Conservation (phyloP, 2,888 invertebrate genomes). For the Acronicta aceris region DNA sequence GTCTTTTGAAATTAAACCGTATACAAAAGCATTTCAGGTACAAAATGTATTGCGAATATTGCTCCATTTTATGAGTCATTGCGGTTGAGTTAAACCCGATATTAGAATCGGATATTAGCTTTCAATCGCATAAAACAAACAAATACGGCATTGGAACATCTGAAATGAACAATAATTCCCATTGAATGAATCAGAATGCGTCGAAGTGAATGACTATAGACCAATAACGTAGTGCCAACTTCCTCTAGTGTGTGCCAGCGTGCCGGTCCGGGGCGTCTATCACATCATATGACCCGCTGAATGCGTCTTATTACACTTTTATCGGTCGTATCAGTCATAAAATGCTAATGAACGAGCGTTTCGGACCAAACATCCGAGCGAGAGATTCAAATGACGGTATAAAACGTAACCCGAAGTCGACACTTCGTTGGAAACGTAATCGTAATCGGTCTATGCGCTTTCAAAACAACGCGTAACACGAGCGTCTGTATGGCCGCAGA, state of each 20-base stretch:
- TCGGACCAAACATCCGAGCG: constrained; percentile 88
- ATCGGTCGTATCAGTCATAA: constrained; percentile 89
- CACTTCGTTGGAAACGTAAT: constrained; percentile 87
- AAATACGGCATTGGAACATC: constrained; percentile 70
- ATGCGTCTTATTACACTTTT: constrained; percentile 88
- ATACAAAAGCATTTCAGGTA: constrained; percentile 16
- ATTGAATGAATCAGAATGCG: constrained; percentile 80
- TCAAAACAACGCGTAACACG: constrained; percentile 87
- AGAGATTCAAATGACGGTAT: constrained; percentile 88
- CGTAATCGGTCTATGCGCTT: constrained; percentile 85
- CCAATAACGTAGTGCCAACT: constrained; percentile 79
- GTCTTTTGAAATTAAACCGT: constrained; percentile 15
- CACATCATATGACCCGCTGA: constrained; percentile 85
- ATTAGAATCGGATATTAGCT: constrained; percentile 62
- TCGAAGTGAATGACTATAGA: constrained; percentile 75
- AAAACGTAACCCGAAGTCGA: constrained; percentile 88
- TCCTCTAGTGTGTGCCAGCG: constrained; percentile 76
- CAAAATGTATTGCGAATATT: constrained; percentile 17
- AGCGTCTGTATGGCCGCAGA: constrained; percentile 77
- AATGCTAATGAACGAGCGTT: constrained; percentile 88
- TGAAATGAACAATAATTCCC: constrained; percentile 73
- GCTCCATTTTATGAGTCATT: constrained; percentile 52
- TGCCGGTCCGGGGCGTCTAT: constrained; percentile 79
- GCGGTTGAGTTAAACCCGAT: constrained; percentile 45
- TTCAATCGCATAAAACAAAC: constrained; percentile 71